Base-by-base conservation (phyloP, 2,888 invertebrate genomes). In the Prenolepis imparis region DNA sequence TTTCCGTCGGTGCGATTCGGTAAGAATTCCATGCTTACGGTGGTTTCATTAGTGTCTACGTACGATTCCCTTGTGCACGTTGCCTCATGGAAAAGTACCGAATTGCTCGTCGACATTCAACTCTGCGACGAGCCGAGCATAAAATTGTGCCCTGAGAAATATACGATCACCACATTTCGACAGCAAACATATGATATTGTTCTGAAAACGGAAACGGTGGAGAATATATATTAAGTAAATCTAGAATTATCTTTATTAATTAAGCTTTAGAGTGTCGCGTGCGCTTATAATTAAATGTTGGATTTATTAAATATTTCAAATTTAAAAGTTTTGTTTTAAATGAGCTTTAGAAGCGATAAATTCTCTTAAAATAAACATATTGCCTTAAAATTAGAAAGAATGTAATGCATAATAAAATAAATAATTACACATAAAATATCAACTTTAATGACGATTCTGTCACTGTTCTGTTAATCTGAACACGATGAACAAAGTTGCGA, bases 11-110 rank as follows among this genome's bases (percentile, higher is more conserved):
- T 82, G 36, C 15, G 44, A 61, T 44, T 80, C 80, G 44, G 28
- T 57, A 80, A 81, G 80, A 81, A 80, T 72, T 81, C 55, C 80
- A 55, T 39, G 18, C 39, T 55, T 39, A 8, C 63, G 57, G 15
- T 21, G 61, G 41, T 83, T 83, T 72, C 64, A 77, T 83, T 59
- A 80, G 28, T 44, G n/a, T 57, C 64, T 36, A 72, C 80, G 18
- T 52, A 48, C n/a, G 28, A 70, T 44, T 44, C 48, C 78, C 48
- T 28, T 32, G 21, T 57, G 44, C 28, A 67, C 6, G 67, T 78
- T 24, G 67, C 6, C 18, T 82, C 66, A 48, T 68, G 78, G 80
- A 87, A 87, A 84, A 72, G 70, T 61, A 80, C 87, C 39, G 36
- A 77, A 84, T 75, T 67, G 21, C 44, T 21, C 52, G 70, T 21